Conservation (phyloP, 2,113 vertebrate genomes). For the Rattus rattus region DNA sequence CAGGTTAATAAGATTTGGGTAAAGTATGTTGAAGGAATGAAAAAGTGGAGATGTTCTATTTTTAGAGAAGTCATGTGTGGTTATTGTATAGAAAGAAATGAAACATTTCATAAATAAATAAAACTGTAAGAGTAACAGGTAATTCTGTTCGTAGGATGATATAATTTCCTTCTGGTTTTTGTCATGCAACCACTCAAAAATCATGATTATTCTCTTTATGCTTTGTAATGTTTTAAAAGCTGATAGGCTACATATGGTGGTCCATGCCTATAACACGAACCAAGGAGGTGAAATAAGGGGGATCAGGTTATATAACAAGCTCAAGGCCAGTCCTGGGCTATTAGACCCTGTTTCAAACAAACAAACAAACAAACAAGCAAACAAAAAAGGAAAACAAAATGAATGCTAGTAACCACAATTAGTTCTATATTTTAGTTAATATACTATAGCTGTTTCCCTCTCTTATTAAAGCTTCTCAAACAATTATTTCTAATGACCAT, state of each 20-base stretch:
- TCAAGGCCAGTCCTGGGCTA: background rate
- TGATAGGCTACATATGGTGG: background rate
- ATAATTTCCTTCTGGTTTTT: constrained; percentile 36
- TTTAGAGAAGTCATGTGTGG: background rate
- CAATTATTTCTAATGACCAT: constrained; percentile 41
- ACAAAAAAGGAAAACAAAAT: background rate
- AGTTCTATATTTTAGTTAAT: background rate
- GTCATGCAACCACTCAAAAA: background rate
- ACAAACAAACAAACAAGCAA: background rate
- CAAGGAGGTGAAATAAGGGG: background rate
- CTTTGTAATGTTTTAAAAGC: constrained; percentile 21
- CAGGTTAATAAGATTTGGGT: background rate
- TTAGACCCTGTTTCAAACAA: background rate
- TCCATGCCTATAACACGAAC: background rate
- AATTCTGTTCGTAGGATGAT: constrained; percentile 22
- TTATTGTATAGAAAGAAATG: background rate
- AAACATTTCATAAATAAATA: background rate
- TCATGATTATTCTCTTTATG: background rate
- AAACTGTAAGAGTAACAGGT: constrained; percentile 2
- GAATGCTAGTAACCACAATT: background rate
- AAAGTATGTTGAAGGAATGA: background rate
- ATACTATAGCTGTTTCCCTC: background rate
- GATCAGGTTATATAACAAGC: background rate
- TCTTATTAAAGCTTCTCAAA: constrained; percentile 40
- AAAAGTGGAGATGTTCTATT: constrained; percentile 23